A percentile compares a stretch with the other conserved stretches of the same genome.
Conservation (phyloP, 2,888 invertebrate genomes). For the Cheilosia scutellata region DNA sequence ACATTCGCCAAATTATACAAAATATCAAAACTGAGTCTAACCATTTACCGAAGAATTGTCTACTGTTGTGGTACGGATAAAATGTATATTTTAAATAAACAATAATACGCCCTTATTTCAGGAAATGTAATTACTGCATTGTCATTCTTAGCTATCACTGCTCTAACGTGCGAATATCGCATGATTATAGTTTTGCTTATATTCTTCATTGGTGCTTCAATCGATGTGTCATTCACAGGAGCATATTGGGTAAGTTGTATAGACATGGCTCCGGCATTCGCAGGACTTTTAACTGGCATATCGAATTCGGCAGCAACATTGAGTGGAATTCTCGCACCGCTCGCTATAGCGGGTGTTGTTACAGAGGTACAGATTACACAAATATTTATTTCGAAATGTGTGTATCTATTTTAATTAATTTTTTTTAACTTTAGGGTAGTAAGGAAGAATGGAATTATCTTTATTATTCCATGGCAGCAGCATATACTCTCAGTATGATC, state of each 20-base stretch:
- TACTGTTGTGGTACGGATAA: slow-evolving; percentile 75
- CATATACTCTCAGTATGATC: slow-evolving; percentile 81
- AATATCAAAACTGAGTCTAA: slow-evolving; percentile 75
- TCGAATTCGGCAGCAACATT: slow-evolving; percentile 83
- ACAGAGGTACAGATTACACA: slow-evolving; percentile 79
- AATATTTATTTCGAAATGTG: not conserved
- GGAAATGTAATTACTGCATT: slow-evolving; percentile 78
- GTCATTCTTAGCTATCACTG: slow-evolving; percentile 80
- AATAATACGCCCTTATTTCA: slow-evolving; percentile 52
- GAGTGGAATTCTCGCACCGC: slow-evolving; percentile 83
- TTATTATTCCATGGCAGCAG: slow-evolving; percentile 81
- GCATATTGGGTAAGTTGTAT: slow-evolving; percentile 84
- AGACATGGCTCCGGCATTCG: slow-evolving; percentile 84
- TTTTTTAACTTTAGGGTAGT: slow-evolving; percentile 80
- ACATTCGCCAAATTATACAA: slow-evolving; percentile 77
- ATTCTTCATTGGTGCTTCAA: slow-evolving; percentile 80
- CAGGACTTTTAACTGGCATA: slow-evolving; percentile 84
- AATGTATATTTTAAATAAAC: not conserved
- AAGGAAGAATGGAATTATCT: slow-evolving; percentile 84
- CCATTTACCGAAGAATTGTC: slow-evolving; percentile 78
- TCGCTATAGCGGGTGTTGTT: slow-evolving; percentile 82
- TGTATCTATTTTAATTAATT: not conserved
- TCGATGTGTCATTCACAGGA: slow-evolving; percentile 83
- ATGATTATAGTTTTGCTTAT: slow-evolving; percentile 81
- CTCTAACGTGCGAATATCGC: slow-evolving; percentile 81